Percentiles rank a stretch among this genome's conserved stretches.
Evolutionary conservation across 2,797 vertebrate genomes (phyloP).

Genomic region (Anabacerthia variegaticeps): DNA sequence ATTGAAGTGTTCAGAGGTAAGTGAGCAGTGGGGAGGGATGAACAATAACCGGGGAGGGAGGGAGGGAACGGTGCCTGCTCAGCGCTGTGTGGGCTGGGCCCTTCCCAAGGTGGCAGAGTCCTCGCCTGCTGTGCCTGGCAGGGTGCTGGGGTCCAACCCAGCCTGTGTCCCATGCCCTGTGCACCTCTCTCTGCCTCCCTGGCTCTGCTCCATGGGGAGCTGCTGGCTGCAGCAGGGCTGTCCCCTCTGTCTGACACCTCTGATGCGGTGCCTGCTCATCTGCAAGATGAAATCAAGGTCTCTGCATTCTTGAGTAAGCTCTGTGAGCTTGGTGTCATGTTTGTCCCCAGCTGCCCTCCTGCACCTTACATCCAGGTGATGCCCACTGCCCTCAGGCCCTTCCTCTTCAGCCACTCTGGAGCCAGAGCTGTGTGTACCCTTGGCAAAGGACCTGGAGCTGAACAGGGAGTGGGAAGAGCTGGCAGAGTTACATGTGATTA

Average conservation of each 20-base stretch:
- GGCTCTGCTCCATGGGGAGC: fast-evolving
- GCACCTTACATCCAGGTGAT: background rate
- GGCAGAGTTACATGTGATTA: fast-evolving
- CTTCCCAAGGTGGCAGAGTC: background rate
- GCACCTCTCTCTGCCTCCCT: background rate
- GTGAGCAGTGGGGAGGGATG: conserved; percentile 16
- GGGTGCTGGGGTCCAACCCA: background rate
- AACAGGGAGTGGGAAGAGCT: background rate
- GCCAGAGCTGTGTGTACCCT: background rate
- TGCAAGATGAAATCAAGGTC: fast-evolving
- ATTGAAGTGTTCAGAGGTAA: conserved; percentile 42
- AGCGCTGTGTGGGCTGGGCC: background rate
- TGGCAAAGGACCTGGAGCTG: background rate
- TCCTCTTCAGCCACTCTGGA: background rate
- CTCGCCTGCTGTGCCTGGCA: fast-evolving
- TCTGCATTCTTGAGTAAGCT: fast-evolving
- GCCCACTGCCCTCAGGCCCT: background rate
- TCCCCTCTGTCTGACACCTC: background rate
- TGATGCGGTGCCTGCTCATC: fast-evolving
- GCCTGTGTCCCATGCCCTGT: fast-evolving
- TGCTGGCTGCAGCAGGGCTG: background rate
- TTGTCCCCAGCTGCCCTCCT: background rate
- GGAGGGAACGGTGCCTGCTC: conserved; percentile 13
- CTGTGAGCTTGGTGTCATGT: background rate
- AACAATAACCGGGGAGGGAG: background rate